Conservation (phyloP, 2,113 vertebrate genomes). For the Apaloderma vittatum region DNA sequence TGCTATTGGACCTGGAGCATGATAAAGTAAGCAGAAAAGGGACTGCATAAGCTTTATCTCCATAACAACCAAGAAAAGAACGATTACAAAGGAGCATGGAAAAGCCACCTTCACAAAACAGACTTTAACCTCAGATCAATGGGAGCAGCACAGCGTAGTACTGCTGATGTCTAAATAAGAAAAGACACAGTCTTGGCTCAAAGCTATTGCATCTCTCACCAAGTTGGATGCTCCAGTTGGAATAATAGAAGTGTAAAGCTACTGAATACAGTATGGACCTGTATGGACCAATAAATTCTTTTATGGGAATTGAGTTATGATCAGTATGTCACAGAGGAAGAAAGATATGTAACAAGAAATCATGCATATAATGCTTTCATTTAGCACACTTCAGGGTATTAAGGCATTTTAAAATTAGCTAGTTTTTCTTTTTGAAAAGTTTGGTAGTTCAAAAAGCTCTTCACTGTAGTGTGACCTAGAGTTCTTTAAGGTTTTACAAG, state of each 20-base stretch:
- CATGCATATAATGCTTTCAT: neutral
- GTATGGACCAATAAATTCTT: neutral
- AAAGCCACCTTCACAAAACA: conserved; percentile 66
- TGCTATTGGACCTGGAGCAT: conserved; percentile 76
- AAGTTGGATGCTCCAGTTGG: neutral
- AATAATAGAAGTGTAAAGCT: conserved; percentile 11
- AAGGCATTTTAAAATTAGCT: neutral
- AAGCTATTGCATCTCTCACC: neutral
- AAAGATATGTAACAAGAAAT: neutral
- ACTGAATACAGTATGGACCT: neutral
- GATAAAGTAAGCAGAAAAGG: conserved; percentile 65
- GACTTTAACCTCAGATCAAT: conserved; percentile 64
- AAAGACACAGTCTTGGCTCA: conserved; percentile 10
- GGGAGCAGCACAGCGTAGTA: conserved; percentile 31
- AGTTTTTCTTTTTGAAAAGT: neutral
- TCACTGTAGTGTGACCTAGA: neutral
- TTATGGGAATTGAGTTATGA: neutral
- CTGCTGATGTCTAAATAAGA: conserved; percentile 65
- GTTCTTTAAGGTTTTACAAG: neutral
- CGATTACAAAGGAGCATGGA: conserved; percentile 56
- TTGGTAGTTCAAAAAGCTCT: neutral
- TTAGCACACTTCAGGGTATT: neutral
- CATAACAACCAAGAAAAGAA: conserved; percentile 77
- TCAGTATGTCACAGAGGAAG: neutral
- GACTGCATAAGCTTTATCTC: conserved; percentile 66